Conservation (phyloP, 1,140 invertebrate species). For the Lucilia sericata region DNA sequence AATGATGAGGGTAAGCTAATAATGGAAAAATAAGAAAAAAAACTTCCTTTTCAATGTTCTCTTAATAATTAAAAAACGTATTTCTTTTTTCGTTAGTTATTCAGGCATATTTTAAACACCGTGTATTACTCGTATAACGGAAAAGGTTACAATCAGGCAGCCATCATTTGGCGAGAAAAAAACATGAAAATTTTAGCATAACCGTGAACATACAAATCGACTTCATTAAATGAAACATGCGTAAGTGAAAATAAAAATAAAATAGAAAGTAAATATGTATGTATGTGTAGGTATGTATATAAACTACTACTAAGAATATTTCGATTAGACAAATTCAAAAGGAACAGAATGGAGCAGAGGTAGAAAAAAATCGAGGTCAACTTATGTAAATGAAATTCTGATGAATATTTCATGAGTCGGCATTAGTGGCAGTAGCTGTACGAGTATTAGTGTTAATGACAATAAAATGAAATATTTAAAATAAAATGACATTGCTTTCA, state of each 20-base stretch:
- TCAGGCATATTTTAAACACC: too few relatives aligned
- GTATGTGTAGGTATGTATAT: not conserved
- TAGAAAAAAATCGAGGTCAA: not conserved
- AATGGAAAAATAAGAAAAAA: not conserved
- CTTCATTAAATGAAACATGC: not conserved
- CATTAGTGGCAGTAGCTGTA: not conserved
- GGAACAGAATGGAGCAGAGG: too few relatives aligned
- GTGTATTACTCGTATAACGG: not conserved
- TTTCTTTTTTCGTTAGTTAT: not conserved
- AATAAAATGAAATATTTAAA: slow-evolving; percentile 43
- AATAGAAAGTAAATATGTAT: not conserved
- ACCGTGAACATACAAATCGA: not conserved
- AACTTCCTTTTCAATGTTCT: not conserved
- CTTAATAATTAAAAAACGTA: slow-evolving; percentile 13
- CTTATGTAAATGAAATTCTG: slow-evolving; percentile 37
- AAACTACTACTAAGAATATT: not conserved
- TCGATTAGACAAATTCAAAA: not conserved
- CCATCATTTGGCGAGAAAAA: not conserved
- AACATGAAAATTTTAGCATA: not conserved
- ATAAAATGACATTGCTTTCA: slow-evolving; percentile 35
- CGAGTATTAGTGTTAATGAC: slow-evolving; percentile 38
- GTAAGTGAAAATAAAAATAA: slow-evolving; percentile 6
- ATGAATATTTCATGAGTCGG: slow-evolving; percentile 43
- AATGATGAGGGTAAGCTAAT: slow-evolving; percentile 6
- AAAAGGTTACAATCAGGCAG: not conserved